Conservation (phyloP, 2,888 invertebrate genomes). For the Slavum lentiscoides region DNA sequence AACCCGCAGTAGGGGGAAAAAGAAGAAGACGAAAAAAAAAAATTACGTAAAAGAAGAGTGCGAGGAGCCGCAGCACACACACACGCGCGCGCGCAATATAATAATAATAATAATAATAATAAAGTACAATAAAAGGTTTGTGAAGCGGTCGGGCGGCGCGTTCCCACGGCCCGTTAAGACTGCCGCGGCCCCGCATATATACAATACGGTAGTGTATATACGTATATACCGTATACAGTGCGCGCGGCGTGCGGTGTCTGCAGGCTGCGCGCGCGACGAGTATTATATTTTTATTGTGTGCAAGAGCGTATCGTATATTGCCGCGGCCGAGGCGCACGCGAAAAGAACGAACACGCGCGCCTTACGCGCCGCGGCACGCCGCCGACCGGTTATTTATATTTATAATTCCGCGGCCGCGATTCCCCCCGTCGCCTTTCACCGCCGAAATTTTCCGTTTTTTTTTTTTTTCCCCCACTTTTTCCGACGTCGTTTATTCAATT, state of each 20-base stretch:
- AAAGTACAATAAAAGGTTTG: constrained; percentile 52
- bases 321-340: constrained; percentile 34
- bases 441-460: too few relatives aligned
- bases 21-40: background rate
- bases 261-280: background rate
- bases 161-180: constrained; percentile 45
- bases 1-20: too few relatives aligned
- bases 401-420: too few relatives aligned
- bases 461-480: too few relatives aligned
- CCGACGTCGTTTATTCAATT: too few relatives aligned
- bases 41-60: constrained; percentile 12
- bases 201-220: background rate
- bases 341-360: constrained; percentile 1
- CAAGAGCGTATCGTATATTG: background rate
- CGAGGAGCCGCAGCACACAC: constrained; percentile 9
- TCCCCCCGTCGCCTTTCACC: background rate
- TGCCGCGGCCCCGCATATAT: background rate
- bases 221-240: background rate
- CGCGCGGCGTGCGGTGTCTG: background rate
- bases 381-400: background rate
- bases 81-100: constrained; percentile 1
- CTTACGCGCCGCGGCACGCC: too few relatives aligned
- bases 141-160: constrained; percentile 50
- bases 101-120: constrained; percentile 32
- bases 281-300: background rate